Base-by-base conservation (phyloP, 2,888 invertebrate genomes). In the Leucophenga maculata region DNA sequence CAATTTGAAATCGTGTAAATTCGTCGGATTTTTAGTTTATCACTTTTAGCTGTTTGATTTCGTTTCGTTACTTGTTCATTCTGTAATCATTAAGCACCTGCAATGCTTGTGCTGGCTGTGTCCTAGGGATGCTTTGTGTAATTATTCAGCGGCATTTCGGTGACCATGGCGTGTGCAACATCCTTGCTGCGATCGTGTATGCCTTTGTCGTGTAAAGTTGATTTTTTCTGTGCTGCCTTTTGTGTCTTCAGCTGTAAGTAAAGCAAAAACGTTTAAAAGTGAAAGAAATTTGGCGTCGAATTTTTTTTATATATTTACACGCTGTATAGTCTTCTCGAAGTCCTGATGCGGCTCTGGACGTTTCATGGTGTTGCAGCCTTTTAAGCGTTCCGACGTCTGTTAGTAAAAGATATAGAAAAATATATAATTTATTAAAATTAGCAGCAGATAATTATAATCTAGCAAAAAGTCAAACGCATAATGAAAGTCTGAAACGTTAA, bases 281-380 rank as follows among this genome's bases (percentile, higher is more conserved):
- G 50, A 70, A 55, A 65, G 14, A 60, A n/a, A n/a, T n/a, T n/a
- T n/a, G n/a, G n/a, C n/a, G n/a, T n/a, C n/a, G n/a, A 31, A 55
- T 50, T 50, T 69, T 54, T 69, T 13, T 32, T 62, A 64, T 67
- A 14, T 64, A 80, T 75, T 87, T 88, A 88, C 88, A 76, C 88
- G 84, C 78, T 88, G 88, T 80, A 88, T 88, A 75, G 88, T 88
- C 80, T 88, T 88, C 75, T 88, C 88, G 73, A 88, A 88, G 74
- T 88, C 88, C 76, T 88, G 88, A 73, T 88, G 88, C 6, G 88
- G 88, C 65, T 88, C 88, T 4, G 85, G 85, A 66, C 88, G 85
- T 70, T 88, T 88, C 75, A 87, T 86, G 57, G 88, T 88, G 68
- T 84, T 84, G 78, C 87, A 86, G 73, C 83, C 81, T 71, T 86